These are phyloP conservation scores for Hedychridium roseum DNA, from an alignment of 2,888 invertebrate species.

Conservation along the genomic window DNA sequence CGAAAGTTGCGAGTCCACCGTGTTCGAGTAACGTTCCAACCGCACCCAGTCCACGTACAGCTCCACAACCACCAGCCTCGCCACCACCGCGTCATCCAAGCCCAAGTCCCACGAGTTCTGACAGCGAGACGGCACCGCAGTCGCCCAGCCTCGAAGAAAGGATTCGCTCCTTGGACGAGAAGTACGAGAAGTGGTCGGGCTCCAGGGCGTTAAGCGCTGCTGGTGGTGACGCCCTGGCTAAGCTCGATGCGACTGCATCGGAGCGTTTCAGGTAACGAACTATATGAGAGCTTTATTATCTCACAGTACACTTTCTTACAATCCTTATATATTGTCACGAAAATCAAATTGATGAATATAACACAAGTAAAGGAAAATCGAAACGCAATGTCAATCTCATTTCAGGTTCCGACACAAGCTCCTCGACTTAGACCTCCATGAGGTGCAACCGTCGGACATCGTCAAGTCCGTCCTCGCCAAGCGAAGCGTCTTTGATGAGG, in stretches of 20 bases:
- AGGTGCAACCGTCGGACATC: conserved; percentile 91
- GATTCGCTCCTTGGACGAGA: conserved; percentile 90
- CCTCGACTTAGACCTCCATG: conserved; percentile 80
- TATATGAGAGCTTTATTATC: too few relatives aligned
- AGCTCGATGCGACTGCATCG: conserved; percentile 65
- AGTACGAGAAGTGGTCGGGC: conserved; percentile 89
- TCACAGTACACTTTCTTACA: too few relatives aligned
- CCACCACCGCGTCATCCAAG: conserved; percentile 77
- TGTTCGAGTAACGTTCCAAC: conserved; percentile 59
- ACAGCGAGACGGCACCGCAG: conserved; percentile 74
- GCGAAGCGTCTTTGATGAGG: conserved; percentile 95
- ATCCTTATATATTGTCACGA: too few relatives aligned
- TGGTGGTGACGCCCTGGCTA: conserved; percentile 66
- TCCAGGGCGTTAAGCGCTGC: conserved; percentile 70
- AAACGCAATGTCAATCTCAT: too few relatives aligned
- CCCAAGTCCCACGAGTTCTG: conserved; percentile 78
- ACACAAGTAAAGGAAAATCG: too few relatives aligned
- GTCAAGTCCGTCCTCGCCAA: conserved; percentile 91
- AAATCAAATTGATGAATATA: too few relatives aligned
- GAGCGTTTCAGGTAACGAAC: too few relatives aligned
- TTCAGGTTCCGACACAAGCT: conserved; percentile 77
- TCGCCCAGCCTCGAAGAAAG: conserved; percentile 84
- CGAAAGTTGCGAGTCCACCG: conserved; percentile 61
- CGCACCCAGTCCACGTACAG: conserved; percentile 67
- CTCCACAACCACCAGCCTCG: conserved; percentile 70